phyloP scores from a whole-genome alignment of 2,888 invertebrate genomes.

The Pycnomerus fuliginosus region DNA sequence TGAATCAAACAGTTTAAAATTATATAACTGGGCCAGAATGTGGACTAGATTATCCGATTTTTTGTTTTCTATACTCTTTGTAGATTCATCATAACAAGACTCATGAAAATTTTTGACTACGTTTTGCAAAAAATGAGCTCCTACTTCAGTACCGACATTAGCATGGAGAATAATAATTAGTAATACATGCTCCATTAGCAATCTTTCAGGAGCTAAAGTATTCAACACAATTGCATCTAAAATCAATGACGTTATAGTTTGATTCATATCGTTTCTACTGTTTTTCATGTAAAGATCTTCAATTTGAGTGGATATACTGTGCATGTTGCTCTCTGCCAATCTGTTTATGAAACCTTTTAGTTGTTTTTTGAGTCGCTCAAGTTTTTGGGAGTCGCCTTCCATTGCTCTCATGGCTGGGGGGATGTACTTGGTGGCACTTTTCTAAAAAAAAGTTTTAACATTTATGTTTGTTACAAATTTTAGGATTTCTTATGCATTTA shows the following conservation, averaged over 20 bases:
- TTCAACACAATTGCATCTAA: conserved; percentile 66
- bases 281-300: conserved; percentile 77
- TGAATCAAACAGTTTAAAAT: conserved; percentile 84
- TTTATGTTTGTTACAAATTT: neutral
- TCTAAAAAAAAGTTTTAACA: neutral
- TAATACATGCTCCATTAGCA: conserved; percentile 82
- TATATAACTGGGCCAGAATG: conserved; percentile 79
- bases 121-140: conserved; percentile 80
- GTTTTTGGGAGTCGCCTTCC: conserved; percentile 47
- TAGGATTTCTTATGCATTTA: too few relatives aligned
- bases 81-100: conserved; percentile 55
- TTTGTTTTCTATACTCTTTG: conserved; percentile 72
- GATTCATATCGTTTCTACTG: conserved; percentile 82
- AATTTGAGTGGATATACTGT: conserved; percentile 75
- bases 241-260: conserved; percentile 68
- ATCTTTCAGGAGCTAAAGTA: conserved; percentile 67
- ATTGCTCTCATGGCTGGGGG: conserved; percentile 77
- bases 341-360: conserved; percentile 87
- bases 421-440: conserved; percentile 61
- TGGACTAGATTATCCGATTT: conserved; percentile 77
- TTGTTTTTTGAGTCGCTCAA: conserved; percentile 71
- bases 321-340: conserved; percentile 83
- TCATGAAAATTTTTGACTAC: conserved; percentile 67
- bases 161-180: conserved; percentile 82
- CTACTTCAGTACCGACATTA: conserved; percentile 89